Percentiles rank a stretch among this genome's conserved stretches.
Evolutionary conservation across 2,113 vertebrate species (phyloP).

Genomic region (Ovibos moschatus): DNA sequence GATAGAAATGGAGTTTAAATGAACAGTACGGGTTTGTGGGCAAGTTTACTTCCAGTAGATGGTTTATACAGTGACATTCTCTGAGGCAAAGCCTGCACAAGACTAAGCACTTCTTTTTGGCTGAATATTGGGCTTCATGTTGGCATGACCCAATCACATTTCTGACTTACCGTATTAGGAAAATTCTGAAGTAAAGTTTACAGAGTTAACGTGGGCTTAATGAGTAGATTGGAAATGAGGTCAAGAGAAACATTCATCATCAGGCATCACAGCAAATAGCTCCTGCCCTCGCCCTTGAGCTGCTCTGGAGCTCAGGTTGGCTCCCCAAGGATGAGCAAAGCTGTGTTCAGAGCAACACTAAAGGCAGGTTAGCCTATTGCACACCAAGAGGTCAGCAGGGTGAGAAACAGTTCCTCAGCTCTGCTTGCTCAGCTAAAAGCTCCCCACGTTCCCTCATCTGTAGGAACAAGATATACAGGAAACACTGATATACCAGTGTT

Average conservation of each 20-base stretch:
- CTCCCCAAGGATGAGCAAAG: neutral
- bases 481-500: neutral
- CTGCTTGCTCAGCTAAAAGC: neutral
- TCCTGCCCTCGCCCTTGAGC: neutral
- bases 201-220: neutral
- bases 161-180: slow-evolving; percentile 41
- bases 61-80: neutral
- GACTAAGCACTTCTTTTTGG: slow-evolving; percentile 43
- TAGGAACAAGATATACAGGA: neutral
- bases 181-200: slow-evolving; percentile 28
- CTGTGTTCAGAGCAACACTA: neutral
- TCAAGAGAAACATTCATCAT: neutral
- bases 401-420: neutral
- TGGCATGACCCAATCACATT: slow-evolving; percentile 15
- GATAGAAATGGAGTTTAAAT: slow-evolving; percentile 49
- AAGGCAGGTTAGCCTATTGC: neutral
- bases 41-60: neutral
- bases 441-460: neutral
- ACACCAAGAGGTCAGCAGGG: neutral
- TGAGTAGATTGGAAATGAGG: neutral
- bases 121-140: neutral
- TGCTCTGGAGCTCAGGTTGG: too few relatives aligned
- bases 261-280: neutral
- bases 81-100: slow-evolving; percentile 29
- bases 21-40: slow-evolving; percentile 47